Conservation (phyloP, 2,113 vertebrate species). For the Chaenocephalus aceratus region DNA sequence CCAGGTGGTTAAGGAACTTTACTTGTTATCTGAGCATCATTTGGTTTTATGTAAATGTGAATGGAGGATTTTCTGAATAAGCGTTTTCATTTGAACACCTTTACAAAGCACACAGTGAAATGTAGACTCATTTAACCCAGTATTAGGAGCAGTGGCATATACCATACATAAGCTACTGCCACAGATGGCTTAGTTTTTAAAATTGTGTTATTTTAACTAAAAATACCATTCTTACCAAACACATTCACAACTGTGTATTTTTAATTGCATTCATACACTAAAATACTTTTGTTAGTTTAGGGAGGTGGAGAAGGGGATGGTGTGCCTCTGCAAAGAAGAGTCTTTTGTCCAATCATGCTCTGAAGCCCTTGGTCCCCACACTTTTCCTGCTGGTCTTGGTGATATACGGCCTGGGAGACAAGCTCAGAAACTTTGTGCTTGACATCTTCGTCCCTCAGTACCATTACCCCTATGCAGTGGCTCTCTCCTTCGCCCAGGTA, state of each 20-base stretch:
- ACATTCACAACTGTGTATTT: not conserved
- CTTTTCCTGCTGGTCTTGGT: constrained; percentile 54
- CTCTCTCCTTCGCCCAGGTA: constrained; percentile 83
- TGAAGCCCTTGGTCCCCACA: constrained; percentile 63
- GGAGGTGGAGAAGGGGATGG: constrained; percentile 45
- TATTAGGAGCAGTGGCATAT: too few species aligned
- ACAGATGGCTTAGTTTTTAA: not conserved
- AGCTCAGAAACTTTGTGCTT: constrained; percentile 77
- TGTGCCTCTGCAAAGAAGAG: constrained; percentile 19
- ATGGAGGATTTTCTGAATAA: too few species aligned
- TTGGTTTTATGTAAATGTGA: too few species aligned
- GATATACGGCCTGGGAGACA: constrained; percentile 73
- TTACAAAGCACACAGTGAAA: too few species aligned
- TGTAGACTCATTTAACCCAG: too few species aligned
- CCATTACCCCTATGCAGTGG: constrained; percentile 77
- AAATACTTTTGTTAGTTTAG: constrained; percentile 41
- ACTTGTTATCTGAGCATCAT: not conserved
- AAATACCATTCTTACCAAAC: not conserved
- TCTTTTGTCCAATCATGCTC: constrained; percentile 7
- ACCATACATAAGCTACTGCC: too few species aligned
- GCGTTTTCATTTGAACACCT: too few species aligned
- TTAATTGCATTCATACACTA: not conserved
- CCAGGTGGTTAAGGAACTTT: not conserved
- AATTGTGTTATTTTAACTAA: not conserved
- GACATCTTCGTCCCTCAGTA: constrained; percentile 85